These are phyloP conservation scores for Diorhabda sublineata DNA, from an alignment of 1,140 invertebrate species.

Conservation along the genomic window DNA sequence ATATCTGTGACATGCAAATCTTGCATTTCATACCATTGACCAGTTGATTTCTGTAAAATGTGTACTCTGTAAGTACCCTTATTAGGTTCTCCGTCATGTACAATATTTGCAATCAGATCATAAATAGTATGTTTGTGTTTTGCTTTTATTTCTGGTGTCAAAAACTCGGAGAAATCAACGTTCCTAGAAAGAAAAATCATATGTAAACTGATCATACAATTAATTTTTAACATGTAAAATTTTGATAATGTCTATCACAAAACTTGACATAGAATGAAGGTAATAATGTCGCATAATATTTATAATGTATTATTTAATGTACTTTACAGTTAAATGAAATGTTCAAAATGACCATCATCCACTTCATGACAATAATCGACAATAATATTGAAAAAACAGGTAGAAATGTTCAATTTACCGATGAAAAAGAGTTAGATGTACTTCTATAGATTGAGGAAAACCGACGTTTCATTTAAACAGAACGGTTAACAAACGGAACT, in stretches of 20 bases:
- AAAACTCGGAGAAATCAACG: constrained; percentile 95
- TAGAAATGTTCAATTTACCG: too few species aligned
- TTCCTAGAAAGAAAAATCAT: constrained; percentile 61
- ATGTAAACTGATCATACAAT: constrained; percentile 17
- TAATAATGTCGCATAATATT: too few species aligned
- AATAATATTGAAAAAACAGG: too few species aligned
- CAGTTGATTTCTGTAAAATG: constrained; percentile 88
- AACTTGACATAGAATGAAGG: too few species aligned
- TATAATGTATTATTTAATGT: too few species aligned
- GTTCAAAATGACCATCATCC: background rate
- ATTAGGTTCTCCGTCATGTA: constrained; percentile 95
- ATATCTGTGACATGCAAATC: constrained; percentile 98
- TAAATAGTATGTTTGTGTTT: constrained; percentile 81
- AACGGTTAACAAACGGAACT: too few species aligned
- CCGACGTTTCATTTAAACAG: too few species aligned
- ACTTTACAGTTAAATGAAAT: too few species aligned
- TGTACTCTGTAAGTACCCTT: constrained; percentile 94
- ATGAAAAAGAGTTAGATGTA: too few species aligned
- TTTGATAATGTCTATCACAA: too few species aligned
- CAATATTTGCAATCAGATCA: constrained; percentile 96
- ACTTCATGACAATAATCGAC: too few species aligned
- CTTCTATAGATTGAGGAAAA: too few species aligned
- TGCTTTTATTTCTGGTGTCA: constrained; percentile 78
- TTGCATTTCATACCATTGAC: constrained; percentile 93
- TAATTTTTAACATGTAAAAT: background rate